Evolutionary conservation across 1,140 invertebrate species (phyloP).

Genomic region (Globodera rostochiensis): DNA sequence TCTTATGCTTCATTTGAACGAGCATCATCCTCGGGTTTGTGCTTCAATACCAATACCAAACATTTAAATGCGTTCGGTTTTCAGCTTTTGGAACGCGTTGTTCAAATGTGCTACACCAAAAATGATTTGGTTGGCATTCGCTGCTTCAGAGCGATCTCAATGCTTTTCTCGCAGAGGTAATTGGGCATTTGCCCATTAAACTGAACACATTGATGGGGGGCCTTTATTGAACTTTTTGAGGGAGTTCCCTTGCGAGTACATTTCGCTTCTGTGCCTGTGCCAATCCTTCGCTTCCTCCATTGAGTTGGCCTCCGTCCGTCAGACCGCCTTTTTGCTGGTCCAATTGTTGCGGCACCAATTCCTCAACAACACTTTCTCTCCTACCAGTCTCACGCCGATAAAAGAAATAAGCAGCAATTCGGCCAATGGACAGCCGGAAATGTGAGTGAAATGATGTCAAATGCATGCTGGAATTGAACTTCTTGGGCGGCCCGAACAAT

Average conservation of each 20-base stretch:
- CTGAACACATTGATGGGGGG: slow-evolving; percentile 6
- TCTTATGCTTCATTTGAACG: slow-evolving; percentile 89
- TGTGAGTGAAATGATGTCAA: not conserved
- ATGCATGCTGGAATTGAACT: not conserved
- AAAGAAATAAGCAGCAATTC: slow-evolving; percentile 2
- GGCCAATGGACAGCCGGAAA: not conserved
- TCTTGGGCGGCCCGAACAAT: too few species aligned
- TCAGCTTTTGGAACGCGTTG: slow-evolving; percentile 87
- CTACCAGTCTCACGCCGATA: slow-evolving; percentile 17
- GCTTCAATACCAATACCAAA: not conserved
- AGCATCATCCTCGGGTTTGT: slow-evolving; percentile 78
- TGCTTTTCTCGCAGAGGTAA: slow-evolving; percentile 90
- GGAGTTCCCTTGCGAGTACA: slow-evolving; percentile 97
- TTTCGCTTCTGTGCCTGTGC: slow-evolving; percentile 93
- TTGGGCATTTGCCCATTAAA: slow-evolving; percentile 1
- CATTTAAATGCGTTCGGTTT: not conserved
- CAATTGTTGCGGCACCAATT: slow-evolving; percentile 91
- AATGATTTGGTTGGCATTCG: slow-evolving; percentile 84
- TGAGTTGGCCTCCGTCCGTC: slow-evolving; percentile 72
- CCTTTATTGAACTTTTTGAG: slow-evolving; percentile 68
- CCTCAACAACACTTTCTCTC: slow-evolving; percentile 73
- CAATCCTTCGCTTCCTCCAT: slow-evolving; percentile 85
- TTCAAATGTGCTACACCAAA: slow-evolving; percentile 94
- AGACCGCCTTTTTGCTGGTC: slow-evolving; percentile 87
- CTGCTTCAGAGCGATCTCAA: slow-evolving; percentile 89